Conservation (phyloP, 1,140 invertebrate species). For the Dysdera silvatica region DNA sequence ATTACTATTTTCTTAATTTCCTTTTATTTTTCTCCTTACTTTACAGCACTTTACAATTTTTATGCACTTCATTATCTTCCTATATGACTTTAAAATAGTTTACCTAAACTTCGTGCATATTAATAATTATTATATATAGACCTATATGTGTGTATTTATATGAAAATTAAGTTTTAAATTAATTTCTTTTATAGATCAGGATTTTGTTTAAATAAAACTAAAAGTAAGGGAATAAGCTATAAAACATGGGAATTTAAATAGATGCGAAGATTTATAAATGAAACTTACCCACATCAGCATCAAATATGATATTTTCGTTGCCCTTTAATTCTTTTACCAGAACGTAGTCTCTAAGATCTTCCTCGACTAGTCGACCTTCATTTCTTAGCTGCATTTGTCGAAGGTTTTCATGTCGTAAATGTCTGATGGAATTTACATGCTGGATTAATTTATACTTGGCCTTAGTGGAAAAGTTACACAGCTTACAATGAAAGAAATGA, state of each 20-base stretch:
- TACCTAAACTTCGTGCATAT: no score
- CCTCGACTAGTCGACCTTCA: constrained; percentile 26
- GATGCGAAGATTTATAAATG: background rate
- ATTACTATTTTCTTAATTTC: no score
- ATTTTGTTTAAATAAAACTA: background rate
- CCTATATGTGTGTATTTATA: no score
- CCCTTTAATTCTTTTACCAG: constrained; percentile 36
- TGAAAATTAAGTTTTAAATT: background rate
- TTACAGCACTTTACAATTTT: no score
- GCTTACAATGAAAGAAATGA: constrained; percentile 65
- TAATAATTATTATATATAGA: no score
- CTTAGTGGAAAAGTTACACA: constrained; percentile 75
- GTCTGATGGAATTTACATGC: constrained; percentile 75
- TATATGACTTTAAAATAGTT: no score
- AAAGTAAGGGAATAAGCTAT: background rate
- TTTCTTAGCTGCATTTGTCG: constrained; percentile 25
- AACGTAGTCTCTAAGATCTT: constrained; percentile 41
- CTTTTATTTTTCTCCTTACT: no score
- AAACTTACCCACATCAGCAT: constrained; percentile 31
- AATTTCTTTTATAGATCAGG: background rate
- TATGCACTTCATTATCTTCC: no score
- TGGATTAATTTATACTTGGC: constrained; percentile 76
- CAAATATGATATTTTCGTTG: constrained; percentile 34
- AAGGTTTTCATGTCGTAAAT: constrained; percentile 58
- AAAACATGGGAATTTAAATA: background rate